Evolutionary conservation across 2,797 vertebrate species (phyloP).

Genomic region (Aratinga solstitialis): DNA sequence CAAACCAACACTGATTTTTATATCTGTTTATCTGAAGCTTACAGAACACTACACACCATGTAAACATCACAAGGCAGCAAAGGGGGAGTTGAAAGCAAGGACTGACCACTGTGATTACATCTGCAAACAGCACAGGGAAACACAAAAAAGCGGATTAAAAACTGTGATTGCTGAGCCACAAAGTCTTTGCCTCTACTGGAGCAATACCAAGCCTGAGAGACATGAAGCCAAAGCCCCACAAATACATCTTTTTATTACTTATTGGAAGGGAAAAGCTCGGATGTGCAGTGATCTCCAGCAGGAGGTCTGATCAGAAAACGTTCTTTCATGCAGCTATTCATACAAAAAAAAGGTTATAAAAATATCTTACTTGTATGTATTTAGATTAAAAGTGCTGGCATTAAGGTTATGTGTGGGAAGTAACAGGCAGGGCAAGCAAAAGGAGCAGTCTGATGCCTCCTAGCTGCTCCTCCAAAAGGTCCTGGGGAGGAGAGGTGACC

Average conservation of each 20-base stretch:
- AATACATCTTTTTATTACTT: neutral
- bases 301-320: neutral
- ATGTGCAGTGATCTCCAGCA: neutral
- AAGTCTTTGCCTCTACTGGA: neutral
- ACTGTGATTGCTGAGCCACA: neutral
- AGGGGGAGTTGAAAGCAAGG: neutral
- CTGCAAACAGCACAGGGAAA: neutral
- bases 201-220: neutral
- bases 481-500: neutral
- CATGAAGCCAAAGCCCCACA: neutral
- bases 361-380: neutral
- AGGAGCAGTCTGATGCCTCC: neutral
- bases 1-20: slow-evolving; percentile 26
- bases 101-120: neutral
- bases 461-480: neutral
- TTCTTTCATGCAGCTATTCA: neutral
- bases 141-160: neutral
- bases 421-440: neutral
- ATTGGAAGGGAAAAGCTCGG: neutral
- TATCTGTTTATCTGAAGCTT: slow-evolving; percentile 35
- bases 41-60: neutral
- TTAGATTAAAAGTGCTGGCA: neutral
- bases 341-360: neutral
- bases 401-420: neutral
- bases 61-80: slow-evolving; percentile 23